Conservation (phyloP, 2,888 invertebrate genomes). For the Biston stratarius region DNA sequence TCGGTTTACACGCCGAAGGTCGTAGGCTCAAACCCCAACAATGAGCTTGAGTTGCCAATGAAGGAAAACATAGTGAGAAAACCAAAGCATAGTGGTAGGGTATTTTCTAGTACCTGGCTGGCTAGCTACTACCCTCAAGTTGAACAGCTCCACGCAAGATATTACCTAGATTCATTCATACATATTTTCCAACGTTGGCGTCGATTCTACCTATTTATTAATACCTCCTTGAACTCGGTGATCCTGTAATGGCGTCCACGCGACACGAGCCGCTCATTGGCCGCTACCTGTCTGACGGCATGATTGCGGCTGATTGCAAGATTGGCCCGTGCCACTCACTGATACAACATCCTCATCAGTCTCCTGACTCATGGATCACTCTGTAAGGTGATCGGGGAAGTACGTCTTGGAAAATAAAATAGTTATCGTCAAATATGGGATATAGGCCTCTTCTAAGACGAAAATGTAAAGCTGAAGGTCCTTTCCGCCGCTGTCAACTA, state of each 20-base stretch:
- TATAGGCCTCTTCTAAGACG: neutral
- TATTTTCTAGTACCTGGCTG: too few species aligned
- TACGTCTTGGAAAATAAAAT: slow-evolving; percentile 12
- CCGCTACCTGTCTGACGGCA: slow-evolving; percentile 35
- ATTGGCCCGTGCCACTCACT: slow-evolving; percentile 45
- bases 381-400: slow-evolving; percentile 4
- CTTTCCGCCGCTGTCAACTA: too few species aligned
- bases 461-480: too few species aligned
- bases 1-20: too few species aligned
- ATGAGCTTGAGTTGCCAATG: too few species aligned
- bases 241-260: slow-evolving; percentile 1
- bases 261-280: neutral
- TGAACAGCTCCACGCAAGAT: too few species aligned
- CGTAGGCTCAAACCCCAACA: too few species aligned
- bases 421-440: neutral
- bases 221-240: slow-evolving; percentile 9
- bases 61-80: too few species aligned
- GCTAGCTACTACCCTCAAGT: too few species aligned
- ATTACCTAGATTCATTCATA: too few species aligned
- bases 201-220: neutral
- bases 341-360: slow-evolving; percentile 63
- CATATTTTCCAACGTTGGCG: neutral
- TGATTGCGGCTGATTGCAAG: slow-evolving; percentile 58
- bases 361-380: slow-evolving; percentile 43
- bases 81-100: too few species aligned